Base-by-base conservation (phyloP, 2,797 vertebrate genomes). In the Melopsittacus undulatus region DNA sequence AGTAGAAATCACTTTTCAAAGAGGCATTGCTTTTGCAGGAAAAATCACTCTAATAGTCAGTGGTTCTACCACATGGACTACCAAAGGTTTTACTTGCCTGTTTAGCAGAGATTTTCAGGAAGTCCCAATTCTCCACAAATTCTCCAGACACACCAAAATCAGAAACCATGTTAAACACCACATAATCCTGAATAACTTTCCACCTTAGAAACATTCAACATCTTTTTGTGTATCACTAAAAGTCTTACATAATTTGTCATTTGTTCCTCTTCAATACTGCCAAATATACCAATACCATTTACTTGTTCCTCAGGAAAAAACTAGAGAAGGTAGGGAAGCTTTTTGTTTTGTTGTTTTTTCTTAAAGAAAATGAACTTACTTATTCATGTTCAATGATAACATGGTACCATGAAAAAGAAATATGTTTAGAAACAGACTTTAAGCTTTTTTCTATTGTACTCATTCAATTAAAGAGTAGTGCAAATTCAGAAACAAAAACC, bases 291-390 rank as follows among this genome's bases (percentile, higher is more conserved):
- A 54, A 22, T 22, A 70, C 63, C 2, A 34, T 59, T 67, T 63
- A 59, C 10, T 69, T 6, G 3, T 61, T 82, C 30, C 42, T 83
- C 26, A 52, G 20, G 16, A 80, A 84, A 78, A 87, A 2, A 18
- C 5, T 18, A 13, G 2, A 18, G 27, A 46, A 57, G 3, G 8
- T 29, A 52, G 42, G 18, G 32, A 34, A 8, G 1, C 13, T 30
- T 57, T 34, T 16, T 54, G 7, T 19, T 52, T n/a, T 52, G 6
- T 54, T 46, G 3, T 0, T 0, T 0, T 13, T 2, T 67, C 61
- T 82, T 59, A 9, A 34, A 74, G 54, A 16, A 57, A 70, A 63
- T 22, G 0, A 45, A 34, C 4, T 26, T 51, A 23, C 22, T 68
- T 68, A 32, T 61, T 73, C 5, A 20, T 52, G 3, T 34, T 72